Evolutionary conservation across 2,797 vertebrate genomes (phyloP).

Genomic region (Chaenodraco wilsoni): DNA sequence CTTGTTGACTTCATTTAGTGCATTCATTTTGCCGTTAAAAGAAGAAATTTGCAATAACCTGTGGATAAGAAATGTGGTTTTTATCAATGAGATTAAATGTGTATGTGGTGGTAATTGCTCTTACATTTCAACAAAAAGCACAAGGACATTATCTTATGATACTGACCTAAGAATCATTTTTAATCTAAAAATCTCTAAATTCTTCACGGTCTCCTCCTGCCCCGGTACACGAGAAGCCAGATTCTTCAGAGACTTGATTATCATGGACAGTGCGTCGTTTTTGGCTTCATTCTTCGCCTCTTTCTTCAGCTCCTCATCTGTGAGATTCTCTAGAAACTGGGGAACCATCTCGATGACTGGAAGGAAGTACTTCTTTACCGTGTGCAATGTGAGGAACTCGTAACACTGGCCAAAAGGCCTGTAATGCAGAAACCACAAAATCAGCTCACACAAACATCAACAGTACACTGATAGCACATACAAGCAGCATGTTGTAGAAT

Average conservation of each 20-base stretch:
- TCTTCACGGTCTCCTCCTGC: conserved; percentile 99
- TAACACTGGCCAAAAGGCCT: conserved; percentile 99
- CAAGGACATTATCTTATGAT: neutral
- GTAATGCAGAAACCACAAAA: conserved; percentile 56
- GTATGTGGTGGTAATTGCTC: neutral
- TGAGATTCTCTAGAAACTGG: conserved; percentile 99
- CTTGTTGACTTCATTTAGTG: conserved; percentile 99
- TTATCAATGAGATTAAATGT: neutral
- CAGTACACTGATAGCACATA: neutral
- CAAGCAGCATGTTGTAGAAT: neutral
- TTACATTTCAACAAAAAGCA: neutral
- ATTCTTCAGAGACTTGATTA: conserved; percentile 99
- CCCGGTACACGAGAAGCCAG: conserved; percentile 98
- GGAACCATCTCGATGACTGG: conserved; percentile 99
- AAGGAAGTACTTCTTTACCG: conserved; percentile 99
- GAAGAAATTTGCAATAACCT: conserved; percentile 99
- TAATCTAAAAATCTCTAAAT: conserved; percentile 99
- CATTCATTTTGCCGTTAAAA: conserved; percentile 99
- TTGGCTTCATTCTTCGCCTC: conserved; percentile 99
- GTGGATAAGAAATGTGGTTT: conserved; percentile 10
- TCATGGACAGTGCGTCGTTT: conserved; percentile 99
- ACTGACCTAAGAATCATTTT: conserved; percentile 99
- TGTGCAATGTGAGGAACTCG: conserved; percentile 98
- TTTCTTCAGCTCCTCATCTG: conserved; percentile 99
- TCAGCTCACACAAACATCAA: conserved; percentile 9